These are phyloP conservation scores for Eupithecia dodoneata DNA, from an alignment of 2,888 invertebrate species.

Conservation along the genomic window DNA sequence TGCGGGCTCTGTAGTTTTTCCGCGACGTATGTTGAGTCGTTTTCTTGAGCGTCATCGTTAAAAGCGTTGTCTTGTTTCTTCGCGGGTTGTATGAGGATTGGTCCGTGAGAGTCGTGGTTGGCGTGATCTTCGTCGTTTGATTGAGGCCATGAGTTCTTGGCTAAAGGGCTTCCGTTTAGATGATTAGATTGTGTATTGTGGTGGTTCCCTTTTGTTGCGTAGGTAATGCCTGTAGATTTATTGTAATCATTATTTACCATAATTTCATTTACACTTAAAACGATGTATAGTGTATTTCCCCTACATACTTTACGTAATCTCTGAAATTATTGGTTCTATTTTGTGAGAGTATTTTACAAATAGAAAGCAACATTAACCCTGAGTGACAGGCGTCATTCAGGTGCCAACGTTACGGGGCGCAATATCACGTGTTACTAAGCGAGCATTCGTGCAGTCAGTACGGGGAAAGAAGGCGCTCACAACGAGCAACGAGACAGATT, in stretches of 20 bases:
- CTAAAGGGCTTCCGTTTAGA: slow-evolving; percentile 49
- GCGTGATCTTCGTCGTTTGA: slow-evolving; percentile 59
- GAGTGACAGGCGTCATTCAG: not conserved
- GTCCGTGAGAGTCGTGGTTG: slow-evolving; percentile 71
- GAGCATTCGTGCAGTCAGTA: not conserved
- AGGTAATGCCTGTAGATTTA: slow-evolving; percentile 63
- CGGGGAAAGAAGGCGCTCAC: too few relatives aligned
- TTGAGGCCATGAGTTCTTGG: slow-evolving; percentile 59
- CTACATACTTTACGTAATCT: not conserved
- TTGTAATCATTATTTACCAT: not conserved
- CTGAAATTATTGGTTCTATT: not conserved
- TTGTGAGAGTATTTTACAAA: not conserved
- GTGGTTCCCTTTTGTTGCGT: slow-evolving; percentile 70
- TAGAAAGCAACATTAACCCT: not conserved
- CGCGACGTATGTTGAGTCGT: slow-evolving; percentile 65
- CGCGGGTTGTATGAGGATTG: slow-evolving; percentile 77
- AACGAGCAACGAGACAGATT: too few relatives aligned
- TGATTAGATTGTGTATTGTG: slow-evolving; percentile 57
- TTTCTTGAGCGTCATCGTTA: slow-evolving; percentile 65
- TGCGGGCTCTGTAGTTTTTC: slow-evolving; percentile 70
- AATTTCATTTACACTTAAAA: too few relatives aligned
- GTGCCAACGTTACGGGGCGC: too few relatives aligned
- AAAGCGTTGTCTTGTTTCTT: slow-evolving; percentile 73
- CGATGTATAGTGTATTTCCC: too few relatives aligned
- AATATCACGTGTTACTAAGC: not conserved